phyloP scores from a whole-genome alignment of 2,888 invertebrate genomes.

The Spodoptera picta region DNA sequence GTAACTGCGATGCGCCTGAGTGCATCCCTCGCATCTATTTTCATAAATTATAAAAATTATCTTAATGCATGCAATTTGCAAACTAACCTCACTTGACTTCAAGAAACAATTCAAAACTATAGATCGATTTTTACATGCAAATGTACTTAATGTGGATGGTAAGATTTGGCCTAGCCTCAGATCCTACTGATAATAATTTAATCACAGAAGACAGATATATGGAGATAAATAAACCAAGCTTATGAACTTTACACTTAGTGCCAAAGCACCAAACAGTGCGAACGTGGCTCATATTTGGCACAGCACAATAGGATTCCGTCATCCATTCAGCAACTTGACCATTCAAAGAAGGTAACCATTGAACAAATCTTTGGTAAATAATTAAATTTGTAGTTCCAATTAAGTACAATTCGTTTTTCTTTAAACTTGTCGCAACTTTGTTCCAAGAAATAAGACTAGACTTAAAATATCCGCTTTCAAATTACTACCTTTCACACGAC shows the following conservation, averaged over 20 bases:
- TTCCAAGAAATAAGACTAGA: slow-evolving; percentile 9
- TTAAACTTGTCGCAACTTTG: neutral
- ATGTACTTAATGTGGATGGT: neutral
- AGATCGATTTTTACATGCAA: too few species aligned
- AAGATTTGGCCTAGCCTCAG: slow-evolving; percentile 6
- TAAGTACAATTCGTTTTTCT: too few species aligned
- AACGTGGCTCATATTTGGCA: slow-evolving; percentile 38
- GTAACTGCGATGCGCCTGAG: slow-evolving; percentile 69
- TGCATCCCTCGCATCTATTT: slow-evolving; percentile 73
- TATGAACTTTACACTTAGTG: slow-evolving; percentile 25
- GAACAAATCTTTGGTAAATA: neutral
- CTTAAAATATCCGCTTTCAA: slow-evolving; percentile 16
- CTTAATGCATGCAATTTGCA: slow-evolving; percentile 35
- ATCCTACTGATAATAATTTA: slow-evolving; percentile 13
- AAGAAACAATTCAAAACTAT: too few species aligned
- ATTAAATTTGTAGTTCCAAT: neutral
- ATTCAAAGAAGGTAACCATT: slow-evolving; percentile 23
- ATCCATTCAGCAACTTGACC: slow-evolving; percentile 11
- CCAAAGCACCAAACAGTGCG: slow-evolving; percentile 32
- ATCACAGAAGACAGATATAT: slow-evolving; percentile 27
- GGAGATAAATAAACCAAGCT: slow-evolving; percentile 27
- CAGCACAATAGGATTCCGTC: slow-evolving; percentile 6
- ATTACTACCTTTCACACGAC: neutral
- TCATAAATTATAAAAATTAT: slow-evolving; percentile 63
- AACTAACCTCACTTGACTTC: neutral